Percentiles rank a stretch among this genome's conserved stretches.
phyloP scores from a whole-genome alignment of 1,140 invertebrate genomes.

The Brevipalpus yothersi region DNA sequence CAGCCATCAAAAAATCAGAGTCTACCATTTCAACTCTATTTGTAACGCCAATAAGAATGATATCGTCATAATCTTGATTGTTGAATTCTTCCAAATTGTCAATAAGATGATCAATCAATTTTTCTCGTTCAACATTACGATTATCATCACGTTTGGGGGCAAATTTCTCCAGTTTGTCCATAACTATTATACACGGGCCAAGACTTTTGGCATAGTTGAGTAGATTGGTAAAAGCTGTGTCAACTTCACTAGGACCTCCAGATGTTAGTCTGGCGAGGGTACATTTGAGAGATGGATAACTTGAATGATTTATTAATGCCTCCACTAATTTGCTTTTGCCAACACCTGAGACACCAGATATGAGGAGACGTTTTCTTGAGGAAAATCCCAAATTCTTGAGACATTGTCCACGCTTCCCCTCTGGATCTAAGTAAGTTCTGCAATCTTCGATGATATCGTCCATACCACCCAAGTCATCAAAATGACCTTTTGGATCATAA shows the following conservation, averaged over 20 bases:
- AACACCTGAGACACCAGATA: conserved; percentile 77
- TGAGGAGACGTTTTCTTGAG: conserved; percentile 43
- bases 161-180: conserved; percentile 81
- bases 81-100: conserved; percentile 51
- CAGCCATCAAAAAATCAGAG: conserved; percentile 65
- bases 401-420: conserved; percentile 60
- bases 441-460: conserved; percentile 36
- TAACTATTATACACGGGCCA: conserved; percentile 64
- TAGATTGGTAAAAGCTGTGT: conserved; percentile 64
- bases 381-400: conserved; percentile 31
- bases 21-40: conserved; percentile 79
- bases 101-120: conserved; percentile 62
- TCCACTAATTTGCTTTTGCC: conserved; percentile 74
- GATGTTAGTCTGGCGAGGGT: conserved; percentile 70
- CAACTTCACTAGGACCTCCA: conserved; percentile 80
- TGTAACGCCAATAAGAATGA: conserved; percentile 81
- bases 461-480: conserved; percentile 47
- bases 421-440: conserved; percentile 48
- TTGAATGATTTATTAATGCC: conserved; percentile 55
- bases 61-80: conserved; percentile 17
- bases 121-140: conserved; percentile 78
- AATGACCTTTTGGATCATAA: conserved; percentile 26
- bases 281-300: conserved; percentile 52
- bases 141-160: conserved; percentile 53
- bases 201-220: conserved; percentile 52